Evolutionary conservation across 2,113 vertebrate species (phyloP).

Genomic region (Lophochroa leadbeateri): DNA sequence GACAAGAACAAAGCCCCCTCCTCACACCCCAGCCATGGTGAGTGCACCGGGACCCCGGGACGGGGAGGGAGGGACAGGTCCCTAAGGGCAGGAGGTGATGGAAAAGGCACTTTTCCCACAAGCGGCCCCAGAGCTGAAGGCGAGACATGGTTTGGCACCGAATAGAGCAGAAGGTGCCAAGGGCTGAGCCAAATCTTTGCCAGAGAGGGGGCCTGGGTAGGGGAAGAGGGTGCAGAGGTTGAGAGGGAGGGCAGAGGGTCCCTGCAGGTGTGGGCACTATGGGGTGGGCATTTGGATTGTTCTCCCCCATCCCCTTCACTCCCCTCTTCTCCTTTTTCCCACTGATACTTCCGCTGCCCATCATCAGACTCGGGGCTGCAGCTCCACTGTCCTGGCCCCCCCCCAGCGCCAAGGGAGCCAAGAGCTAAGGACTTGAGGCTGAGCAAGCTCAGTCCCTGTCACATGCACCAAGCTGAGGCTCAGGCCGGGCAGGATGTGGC

Average conservation of each 20-base stretch:
- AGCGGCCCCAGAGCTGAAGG: not conserved
- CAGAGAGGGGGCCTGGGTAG: fast-evolving
- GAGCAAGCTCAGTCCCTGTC: not conserved
- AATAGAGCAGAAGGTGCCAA: not conserved
- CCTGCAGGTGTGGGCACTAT: fast-evolving
- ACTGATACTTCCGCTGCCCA: not conserved
- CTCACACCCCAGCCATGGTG: not conserved
- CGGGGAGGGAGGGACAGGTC: fast-evolving
- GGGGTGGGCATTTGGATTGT: not conserved
- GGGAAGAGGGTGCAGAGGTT: not conserved
- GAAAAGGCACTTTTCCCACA: fast-evolving
- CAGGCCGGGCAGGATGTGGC: not conserved
- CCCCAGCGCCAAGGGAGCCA: fast-evolving
- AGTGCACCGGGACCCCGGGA: not conserved
- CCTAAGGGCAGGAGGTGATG: fast-evolving
- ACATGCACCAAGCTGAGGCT: not conserved
- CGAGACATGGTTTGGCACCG: fast-evolving
- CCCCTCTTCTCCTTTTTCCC: not conserved
- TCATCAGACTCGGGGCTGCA: fast-evolving
- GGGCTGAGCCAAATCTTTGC: not conserved
- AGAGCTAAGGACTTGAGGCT: not conserved
- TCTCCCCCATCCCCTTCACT: not conserved
- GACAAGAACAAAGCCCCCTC: not conserved
- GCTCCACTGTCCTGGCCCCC: not conserved
- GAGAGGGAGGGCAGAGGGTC: not conserved